These are phyloP conservation scores for Tachysurus vachellii DNA, from an alignment of 2,113 vertebrate species.

Conservation along the genomic window DNA sequence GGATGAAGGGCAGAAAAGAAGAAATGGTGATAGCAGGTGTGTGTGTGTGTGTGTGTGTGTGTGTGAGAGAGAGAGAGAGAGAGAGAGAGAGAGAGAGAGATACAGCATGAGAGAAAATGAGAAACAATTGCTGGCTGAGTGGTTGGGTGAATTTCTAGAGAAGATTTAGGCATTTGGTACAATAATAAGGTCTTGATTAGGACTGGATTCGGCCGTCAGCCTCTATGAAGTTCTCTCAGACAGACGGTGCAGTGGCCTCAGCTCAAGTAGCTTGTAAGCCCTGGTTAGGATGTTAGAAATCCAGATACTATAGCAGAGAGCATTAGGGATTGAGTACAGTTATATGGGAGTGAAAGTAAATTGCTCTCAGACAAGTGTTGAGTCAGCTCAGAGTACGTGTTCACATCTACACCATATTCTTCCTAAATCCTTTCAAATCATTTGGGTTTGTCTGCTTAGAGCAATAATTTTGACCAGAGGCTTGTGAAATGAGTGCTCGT, in stretches of 20 bases:
- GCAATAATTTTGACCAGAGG: neutral
- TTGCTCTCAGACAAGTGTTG: neutral
- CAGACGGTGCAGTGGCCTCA: constrained; percentile 54
- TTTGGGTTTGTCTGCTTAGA: neutral
- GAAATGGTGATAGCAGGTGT: constrained; percentile 25
- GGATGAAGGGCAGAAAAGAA: constrained; percentile 40
- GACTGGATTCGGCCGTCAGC: constrained; percentile 62
- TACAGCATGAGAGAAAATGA: constrained; percentile 39
- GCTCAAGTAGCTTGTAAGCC: constrained; percentile 14
- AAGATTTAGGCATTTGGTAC: constrained; percentile 65
- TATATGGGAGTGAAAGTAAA: neutral
- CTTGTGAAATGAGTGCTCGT: neutral
- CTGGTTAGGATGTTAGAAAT: constrained; percentile 23
- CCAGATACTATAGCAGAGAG: neutral
- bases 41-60: no score
- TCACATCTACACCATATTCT: neutral
- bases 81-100: constrained; percentile 28
- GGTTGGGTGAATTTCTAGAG: constrained; percentile 59
- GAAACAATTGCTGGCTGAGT: constrained; percentile 52
- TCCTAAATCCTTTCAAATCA: neutral
- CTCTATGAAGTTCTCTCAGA: constrained; percentile 59
- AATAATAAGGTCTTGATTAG: constrained; percentile 69
- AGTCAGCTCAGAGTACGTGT: neutral
- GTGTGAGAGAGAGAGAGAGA: constrained; percentile 13
- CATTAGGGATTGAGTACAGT: neutral